Base-by-base conservation (phyloP, 2,888 invertebrate species). In the Bursaphelenchus okinawaensis region DNA sequence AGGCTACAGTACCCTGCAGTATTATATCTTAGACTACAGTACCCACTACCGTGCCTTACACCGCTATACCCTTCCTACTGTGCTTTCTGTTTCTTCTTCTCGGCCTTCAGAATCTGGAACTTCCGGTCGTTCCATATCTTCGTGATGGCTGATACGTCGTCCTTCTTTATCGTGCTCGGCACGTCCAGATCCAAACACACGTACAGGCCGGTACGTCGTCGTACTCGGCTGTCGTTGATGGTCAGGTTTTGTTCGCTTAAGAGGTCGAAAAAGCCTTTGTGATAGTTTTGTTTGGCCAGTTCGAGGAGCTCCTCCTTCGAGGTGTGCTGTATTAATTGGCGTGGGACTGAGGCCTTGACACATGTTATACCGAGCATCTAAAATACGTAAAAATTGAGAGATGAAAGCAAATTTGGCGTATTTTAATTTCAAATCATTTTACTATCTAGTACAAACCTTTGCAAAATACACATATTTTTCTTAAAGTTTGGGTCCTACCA, bases 311-410 rank as follows among this genome's bases (percentile, higher is more conserved):
- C 62, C 20, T 29, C 65, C 16, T 64, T 67, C 9, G 55, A 29
- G 12, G 60, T 8, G 12, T 63, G 56, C 56, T 79, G 76, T 8
- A 78, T 29, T 28, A 62, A 26, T 27, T 63, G 27, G 24, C 79
- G 66, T 23, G 70, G 70, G 8, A 70, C 68, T 24, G 68, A 52
- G 28, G 68, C 66, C 9, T 75, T 62, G 57, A 76, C 75, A 50
- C 75, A 74, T 60, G 72, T 75, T 9, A 74, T 67, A n/a, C 68
- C 71, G 55, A 72, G 70, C 6, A 76, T 68, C 76, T 77, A 67
- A 62, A 74, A 50, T 26, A 7, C 12, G 8, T 52, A 12, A 54
- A n/a, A 3, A 6, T 24, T 26, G 12, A 54, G 16, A 26, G 12
- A 4, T 54, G 1, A n/a, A n/a, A n/a, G n/a, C n/a, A n/a, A n/a